Percentiles rank a stretch among this genome's conserved stretches.
Evolutionary conservation across 1,140 invertebrate species (phyloP).

Genomic region (Formica exsecta): DNA sequence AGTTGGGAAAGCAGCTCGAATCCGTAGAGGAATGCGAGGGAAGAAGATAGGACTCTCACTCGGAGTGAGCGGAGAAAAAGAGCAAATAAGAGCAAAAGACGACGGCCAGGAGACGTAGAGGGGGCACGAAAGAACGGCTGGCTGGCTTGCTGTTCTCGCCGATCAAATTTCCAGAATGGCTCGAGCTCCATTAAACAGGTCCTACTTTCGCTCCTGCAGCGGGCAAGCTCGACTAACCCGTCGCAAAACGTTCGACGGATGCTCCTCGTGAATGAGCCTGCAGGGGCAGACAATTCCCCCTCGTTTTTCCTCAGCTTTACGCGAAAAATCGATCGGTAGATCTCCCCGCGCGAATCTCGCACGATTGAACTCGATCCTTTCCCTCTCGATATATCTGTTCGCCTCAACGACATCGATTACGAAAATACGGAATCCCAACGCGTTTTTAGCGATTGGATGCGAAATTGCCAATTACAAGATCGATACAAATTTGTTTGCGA

Average conservation of each 20-base stretch:
- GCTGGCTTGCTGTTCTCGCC: constrained; percentile 78
- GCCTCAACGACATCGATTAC: constrained; percentile 43
- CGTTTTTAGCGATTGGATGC: constrained; percentile 1
- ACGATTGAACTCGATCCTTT: constrained; percentile 70
- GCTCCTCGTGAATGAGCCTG: constrained; percentile 48
- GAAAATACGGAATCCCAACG: constrained; percentile 20
- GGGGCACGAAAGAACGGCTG: constrained; percentile 63
- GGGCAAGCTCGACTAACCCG: constrained; percentile 67
- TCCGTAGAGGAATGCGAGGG: constrained; percentile 67
- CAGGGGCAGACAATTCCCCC: constrained; percentile 64
- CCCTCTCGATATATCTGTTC: constrained; percentile 45
- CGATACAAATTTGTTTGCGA: neutral
- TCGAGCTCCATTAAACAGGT: constrained; percentile 81
- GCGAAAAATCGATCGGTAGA: constrained; percentile 67
- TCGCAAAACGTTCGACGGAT: constrained; percentile 78
- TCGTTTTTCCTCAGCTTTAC: constrained; percentile 41
- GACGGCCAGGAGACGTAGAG: constrained; percentile 2
- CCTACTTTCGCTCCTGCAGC: constrained; percentile 70
- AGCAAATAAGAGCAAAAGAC: constrained; percentile 70
- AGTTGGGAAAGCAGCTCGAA: constrained; percentile 80
- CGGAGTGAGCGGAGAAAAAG: constrained; percentile 64
- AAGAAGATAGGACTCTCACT: constrained; percentile 45
- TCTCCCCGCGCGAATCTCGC: constrained; percentile 60
- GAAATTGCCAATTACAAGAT: neutral
- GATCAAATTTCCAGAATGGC: constrained; percentile 83